Evolutionary conservation across 2,797 vertebrate genomes (phyloP).

Genomic region (Babyrousa celebensis): DNA sequence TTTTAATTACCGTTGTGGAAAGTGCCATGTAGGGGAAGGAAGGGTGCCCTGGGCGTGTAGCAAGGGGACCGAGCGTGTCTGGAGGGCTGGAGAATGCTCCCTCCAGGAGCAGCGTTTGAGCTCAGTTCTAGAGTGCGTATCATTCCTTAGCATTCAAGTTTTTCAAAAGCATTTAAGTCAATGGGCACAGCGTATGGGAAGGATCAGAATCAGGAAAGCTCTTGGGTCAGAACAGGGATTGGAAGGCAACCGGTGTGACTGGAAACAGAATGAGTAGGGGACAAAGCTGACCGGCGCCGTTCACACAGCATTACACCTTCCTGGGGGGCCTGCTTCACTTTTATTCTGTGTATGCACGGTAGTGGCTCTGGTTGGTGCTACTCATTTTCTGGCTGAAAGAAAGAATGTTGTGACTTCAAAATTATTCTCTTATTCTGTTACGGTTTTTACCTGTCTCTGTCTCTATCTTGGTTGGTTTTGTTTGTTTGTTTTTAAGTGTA

Average conservation of each 20-base stretch:
- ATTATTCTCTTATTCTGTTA: slow-evolving; percentile 8
- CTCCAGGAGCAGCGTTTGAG: background rate
- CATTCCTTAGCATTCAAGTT: background rate
- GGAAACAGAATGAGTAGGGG: background rate
- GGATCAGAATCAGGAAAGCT: background rate
- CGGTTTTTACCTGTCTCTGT: background rate
- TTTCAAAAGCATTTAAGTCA: background rate
- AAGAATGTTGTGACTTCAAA: background rate
- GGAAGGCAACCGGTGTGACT: background rate
- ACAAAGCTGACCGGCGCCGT: rapidly evolving
- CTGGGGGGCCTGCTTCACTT: background rate
- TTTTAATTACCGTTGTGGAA: background rate
- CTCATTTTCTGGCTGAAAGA: background rate
- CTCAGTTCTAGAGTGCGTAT: background rate
- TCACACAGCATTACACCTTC: too few species aligned
- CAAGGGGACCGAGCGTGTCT: too few species aligned
- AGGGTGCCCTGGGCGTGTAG: rapidly evolving
- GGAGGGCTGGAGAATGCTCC: background rate
- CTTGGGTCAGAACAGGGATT: background rate
- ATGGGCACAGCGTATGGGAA: background rate
- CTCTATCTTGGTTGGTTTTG: background rate
- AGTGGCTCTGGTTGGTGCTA: background rate
- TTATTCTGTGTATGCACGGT: background rate
- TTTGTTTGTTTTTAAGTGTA: background rate
- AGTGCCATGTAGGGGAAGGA: background rate